phyloP scores from a whole-genome alignment of 2,888 invertebrate genomes.

The Rutpela maculata region DNA sequence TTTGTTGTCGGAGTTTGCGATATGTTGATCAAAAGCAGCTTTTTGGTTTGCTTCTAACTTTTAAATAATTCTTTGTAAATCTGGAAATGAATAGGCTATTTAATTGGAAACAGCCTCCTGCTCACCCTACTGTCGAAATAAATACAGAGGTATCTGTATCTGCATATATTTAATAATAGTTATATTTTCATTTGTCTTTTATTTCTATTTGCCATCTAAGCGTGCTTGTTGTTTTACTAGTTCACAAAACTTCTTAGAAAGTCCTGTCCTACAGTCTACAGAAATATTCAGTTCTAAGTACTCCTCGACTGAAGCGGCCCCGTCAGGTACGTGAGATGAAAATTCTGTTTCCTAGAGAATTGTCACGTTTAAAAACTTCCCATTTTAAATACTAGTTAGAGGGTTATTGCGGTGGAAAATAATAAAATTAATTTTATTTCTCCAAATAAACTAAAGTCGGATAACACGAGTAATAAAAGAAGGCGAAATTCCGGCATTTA shows the following conservation, averaged over 20 bases:
- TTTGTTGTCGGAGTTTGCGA: too few species aligned
- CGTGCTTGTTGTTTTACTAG: neutral
- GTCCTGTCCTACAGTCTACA: too few species aligned
- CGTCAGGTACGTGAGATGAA: neutral
- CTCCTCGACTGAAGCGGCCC: neutral
- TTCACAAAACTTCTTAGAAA: neutral
- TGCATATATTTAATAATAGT: too few species aligned
- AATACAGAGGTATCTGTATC: too few species aligned
- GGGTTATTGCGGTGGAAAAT: slow-evolving; percentile 17
- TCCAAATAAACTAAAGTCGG: slow-evolving; percentile 17
- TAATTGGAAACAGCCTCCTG: too few species aligned
- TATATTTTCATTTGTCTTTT: too few species aligned
- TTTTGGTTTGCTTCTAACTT: too few species aligned
- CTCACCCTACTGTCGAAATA: too few species aligned
- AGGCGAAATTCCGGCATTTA: slow-evolving; percentile 27
- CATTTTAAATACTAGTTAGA: slow-evolving; percentile 6
- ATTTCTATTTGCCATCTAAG: too few species aligned
- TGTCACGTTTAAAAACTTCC: neutral
- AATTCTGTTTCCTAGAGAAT: neutral
- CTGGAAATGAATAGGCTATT: too few species aligned
- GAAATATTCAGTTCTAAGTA: neutral
- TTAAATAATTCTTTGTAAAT: too few species aligned
- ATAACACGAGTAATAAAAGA: slow-evolving; percentile 33
- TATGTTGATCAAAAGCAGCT: too few species aligned
- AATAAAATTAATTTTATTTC: slow-evolving; percentile 36